phyloP scores from a whole-genome alignment of 2,888 invertebrate species.

The Anoncus sp. region DNA sequence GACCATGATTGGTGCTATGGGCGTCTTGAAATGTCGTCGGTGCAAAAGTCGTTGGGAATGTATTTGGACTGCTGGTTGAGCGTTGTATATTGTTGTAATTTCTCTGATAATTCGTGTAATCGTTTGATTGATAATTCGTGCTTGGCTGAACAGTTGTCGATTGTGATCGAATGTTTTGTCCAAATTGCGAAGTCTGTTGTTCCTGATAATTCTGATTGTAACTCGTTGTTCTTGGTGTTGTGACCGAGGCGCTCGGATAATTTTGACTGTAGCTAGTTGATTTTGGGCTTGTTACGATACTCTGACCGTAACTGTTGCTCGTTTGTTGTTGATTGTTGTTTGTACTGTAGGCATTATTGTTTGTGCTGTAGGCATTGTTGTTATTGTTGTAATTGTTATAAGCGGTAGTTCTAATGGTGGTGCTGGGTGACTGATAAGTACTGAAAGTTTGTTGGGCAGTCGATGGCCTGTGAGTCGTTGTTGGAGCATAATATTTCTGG shows the following conservation, averaged over 20 bases:
- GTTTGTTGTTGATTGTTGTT: conserved; percentile 68
- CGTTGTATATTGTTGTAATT: conserved; percentile 79
- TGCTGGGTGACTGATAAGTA: conserved; percentile 73
- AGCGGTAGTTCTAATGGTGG: conserved; percentile 71
- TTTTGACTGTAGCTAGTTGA: conserved; percentile 63
- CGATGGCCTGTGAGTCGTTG: conserved; percentile 75
- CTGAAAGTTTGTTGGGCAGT: conserved; percentile 74
- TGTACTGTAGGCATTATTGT: conserved; percentile 61
- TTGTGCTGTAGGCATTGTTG: conserved; percentile 60
- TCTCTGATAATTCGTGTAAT: conserved; percentile 75
- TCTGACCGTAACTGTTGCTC: conserved; percentile 61
- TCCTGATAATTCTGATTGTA: conserved; percentile 70
- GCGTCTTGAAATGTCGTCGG: conserved; percentile 73
- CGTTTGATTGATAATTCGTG: conserved; percentile 74
- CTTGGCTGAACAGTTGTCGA: conserved; percentile 76
- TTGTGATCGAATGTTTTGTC: conserved; percentile 68
- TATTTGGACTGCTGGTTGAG: conserved; percentile 65
- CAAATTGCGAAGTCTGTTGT: conserved; percentile 56
- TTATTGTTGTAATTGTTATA: conserved; percentile 68
- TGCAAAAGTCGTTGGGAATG: conserved; percentile 73
- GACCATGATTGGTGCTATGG: conserved; percentile 71
- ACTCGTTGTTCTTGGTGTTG: conserved; percentile 71
- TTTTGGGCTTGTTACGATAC: conserved; percentile 57
- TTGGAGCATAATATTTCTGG: conserved; percentile 67
- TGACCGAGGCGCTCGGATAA: conserved; percentile 59